These are phyloP conservation scores for Phyllostomus hastatus DNA, from an alignment of 2,113 vertebrate species.

Conservation along the genomic window DNA sequence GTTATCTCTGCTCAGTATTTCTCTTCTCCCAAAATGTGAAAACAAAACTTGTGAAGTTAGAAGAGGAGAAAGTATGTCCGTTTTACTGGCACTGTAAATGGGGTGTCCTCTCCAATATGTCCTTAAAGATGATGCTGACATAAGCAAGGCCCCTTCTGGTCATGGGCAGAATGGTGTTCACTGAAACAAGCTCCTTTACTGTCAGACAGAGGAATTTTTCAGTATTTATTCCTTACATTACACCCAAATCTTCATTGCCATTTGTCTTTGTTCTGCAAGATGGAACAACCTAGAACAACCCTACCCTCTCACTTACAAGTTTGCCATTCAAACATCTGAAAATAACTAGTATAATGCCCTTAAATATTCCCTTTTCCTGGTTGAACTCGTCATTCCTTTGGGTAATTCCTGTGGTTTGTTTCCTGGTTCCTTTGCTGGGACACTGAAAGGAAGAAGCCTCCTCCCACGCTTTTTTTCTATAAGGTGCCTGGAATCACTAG, in stretches of 20 bases:
- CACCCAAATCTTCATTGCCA: not conserved
- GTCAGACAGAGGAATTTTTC: not conserved
- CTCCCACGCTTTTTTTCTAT: not conserved
- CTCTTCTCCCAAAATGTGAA: not conserved
- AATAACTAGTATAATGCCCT: not conserved
- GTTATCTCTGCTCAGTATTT: not conserved
- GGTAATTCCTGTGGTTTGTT: not conserved
- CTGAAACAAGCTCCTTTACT: not conserved
- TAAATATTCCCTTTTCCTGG: not conserved
- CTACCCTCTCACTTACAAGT: not conserved
- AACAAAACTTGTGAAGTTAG: not conserved
- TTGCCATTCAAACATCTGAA: not conserved
- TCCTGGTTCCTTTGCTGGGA: not conserved
- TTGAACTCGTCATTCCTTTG: not conserved
- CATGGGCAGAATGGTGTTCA: no score
- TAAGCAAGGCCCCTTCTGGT: rapidly evolving
- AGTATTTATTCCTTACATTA: not conserved
- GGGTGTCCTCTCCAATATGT: not conserved
- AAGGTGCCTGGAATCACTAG: not conserved
- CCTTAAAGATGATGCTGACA: not conserved
- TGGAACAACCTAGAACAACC: not conserved
- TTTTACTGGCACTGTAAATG: not conserved
- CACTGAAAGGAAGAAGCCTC: not conserved
- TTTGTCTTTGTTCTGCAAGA: not conserved
- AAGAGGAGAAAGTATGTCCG: not conserved